These are phyloP conservation scores for Anseranas semipalmata DNA, from an alignment of 2,113 vertebrate species.

Conservation along the genomic window DNA sequence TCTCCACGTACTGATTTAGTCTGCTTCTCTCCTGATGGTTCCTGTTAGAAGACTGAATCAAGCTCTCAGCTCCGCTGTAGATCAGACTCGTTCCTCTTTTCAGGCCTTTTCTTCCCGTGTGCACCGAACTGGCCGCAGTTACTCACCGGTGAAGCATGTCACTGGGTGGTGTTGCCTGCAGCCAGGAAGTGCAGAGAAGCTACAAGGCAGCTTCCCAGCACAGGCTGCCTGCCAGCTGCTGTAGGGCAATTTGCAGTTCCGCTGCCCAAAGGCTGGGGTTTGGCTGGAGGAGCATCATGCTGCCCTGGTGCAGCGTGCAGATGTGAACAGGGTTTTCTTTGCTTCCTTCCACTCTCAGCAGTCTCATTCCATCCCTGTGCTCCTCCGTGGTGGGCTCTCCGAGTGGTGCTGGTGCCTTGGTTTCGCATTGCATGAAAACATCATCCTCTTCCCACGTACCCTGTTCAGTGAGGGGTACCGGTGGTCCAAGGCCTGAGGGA, in stretches of 20 bases:
- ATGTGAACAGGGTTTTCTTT: neutral
- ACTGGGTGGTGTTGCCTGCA: neutral
- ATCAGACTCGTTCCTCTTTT: neutral
- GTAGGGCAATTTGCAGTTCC: neutral
- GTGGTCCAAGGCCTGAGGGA: neutral
- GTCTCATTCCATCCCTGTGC: neutral
- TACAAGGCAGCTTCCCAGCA: neutral
- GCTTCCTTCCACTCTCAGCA: neutral
- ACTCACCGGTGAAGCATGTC: neutral
- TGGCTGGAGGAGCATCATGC: neutral
- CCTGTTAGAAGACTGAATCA: neutral
- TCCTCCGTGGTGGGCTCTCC: neutral
- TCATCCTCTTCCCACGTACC: neutral
- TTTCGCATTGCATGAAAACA: neutral
- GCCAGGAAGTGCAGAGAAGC: neutral
- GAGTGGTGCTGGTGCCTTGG: neutral
- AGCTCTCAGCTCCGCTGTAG: neutral
- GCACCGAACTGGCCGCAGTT: neutral
- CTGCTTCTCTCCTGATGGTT: neutral
- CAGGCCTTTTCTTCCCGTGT: neutral
- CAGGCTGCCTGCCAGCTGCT: neutral
- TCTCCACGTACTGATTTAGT: neutral
- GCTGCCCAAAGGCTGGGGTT: neutral
- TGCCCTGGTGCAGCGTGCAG: neutral
- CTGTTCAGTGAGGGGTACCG: fast-evolving